phyloP scores from a whole-genome alignment of 2,888 invertebrate species.

The Epirrhoe tristata region DNA sequence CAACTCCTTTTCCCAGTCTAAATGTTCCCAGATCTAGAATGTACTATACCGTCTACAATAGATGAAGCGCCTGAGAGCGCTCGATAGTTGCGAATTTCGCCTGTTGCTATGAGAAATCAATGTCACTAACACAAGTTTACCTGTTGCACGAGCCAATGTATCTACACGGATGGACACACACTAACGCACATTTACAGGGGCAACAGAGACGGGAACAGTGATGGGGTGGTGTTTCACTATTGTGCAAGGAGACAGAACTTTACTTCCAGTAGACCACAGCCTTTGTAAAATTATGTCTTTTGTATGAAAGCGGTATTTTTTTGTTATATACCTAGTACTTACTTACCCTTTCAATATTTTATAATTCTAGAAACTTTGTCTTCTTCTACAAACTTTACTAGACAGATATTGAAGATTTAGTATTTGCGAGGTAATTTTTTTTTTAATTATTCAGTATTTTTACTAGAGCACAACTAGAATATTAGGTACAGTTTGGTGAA shows the following conservation, averaged over 20 bases:
- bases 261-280: too few species aligned
- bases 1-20: background rate
- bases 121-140: constrained; percentile 67
- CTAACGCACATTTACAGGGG: constrained; percentile 34
- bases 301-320: too few species aligned
- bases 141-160: constrained; percentile 65
- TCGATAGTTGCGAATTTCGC: constrained; percentile 49
- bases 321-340: too few species aligned
- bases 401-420: too few species aligned
- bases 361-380: too few species aligned
- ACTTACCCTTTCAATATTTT: too few species aligned
- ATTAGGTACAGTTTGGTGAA: too few species aligned
- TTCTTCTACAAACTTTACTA: too few species aligned
- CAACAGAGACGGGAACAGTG: background rate
- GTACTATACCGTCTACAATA: background rate
- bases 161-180: constrained; percentile 46
- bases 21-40: background rate
- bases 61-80: background rate
- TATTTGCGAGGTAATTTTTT: too few species aligned
- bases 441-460: too few species aligned
- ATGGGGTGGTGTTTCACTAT: background rate
- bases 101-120: constrained; percentile 80
- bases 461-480: too few species aligned
- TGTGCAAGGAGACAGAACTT: background rate
- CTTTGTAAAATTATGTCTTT: too few species aligned